Conservation (phyloP, 1,140 invertebrate species). For the Drosophila sulfurigaster region DNA sequence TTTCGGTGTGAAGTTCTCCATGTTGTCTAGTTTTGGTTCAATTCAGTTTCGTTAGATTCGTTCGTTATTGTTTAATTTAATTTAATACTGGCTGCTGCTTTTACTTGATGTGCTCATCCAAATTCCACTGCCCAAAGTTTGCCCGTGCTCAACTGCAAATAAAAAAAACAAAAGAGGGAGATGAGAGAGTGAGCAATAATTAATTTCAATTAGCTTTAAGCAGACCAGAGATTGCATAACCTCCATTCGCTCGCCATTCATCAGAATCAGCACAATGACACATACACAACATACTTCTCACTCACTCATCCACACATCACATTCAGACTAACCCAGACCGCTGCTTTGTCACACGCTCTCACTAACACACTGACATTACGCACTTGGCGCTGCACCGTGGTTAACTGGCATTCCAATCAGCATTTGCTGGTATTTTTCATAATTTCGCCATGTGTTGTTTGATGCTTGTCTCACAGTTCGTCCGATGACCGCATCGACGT, state of each 20-base stretch:
- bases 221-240: constrained; percentile 34
- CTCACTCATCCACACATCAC: constrained; percentile 8
- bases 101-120: constrained; percentile 53
- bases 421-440: background rate
- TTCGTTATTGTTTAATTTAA: constrained; percentile 45
- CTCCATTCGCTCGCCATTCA: constrained; percentile 24
- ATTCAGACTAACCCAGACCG: background rate
- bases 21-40: constrained; percentile 67
- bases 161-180: background rate
- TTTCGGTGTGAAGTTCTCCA: constrained; percentile 95
- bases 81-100: constrained; percentile 65
- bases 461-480: constrained; percentile 13
- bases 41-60: constrained; percentile 42
- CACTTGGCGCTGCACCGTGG: constrained; percentile 38
- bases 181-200: constrained; percentile 42
- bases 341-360: constrained; percentile 10
- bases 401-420: background rate
- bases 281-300: constrained; percentile 16
- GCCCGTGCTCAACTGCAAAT: constrained; percentile 68
- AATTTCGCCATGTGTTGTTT: constrained; percentile 10
- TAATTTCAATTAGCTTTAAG: constrained; percentile 56
- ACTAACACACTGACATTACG: constrained; percentile 20
- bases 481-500: constrained; percentile 20
- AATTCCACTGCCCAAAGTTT: constrained; percentile 57
- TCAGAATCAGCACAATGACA: constrained; percentile 49